A percentile compares a stretch with the other conserved stretches of the same genome.
Evolutionary conservation across 2,888 invertebrate species (phyloP).

Genomic region (Dryococelus australis): DNA sequence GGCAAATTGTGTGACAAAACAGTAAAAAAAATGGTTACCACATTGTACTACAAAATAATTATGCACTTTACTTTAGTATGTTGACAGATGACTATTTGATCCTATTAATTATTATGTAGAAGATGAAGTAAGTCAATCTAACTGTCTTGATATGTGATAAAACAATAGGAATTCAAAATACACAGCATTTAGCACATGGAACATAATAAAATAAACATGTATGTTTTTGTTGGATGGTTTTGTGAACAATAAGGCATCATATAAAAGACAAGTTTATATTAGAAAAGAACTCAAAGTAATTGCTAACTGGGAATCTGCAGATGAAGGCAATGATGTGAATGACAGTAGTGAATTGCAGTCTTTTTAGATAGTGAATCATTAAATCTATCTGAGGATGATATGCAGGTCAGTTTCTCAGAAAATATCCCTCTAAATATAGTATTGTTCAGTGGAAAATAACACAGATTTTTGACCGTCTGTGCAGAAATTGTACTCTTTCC

Average conservation of each 20-base stretch:
- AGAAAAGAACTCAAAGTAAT: neutral
- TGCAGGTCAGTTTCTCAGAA: neutral
- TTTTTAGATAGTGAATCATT: neutral
- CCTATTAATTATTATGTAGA: neutral
- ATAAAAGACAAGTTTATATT: neutral
- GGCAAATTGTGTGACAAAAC: too few relatives aligned
- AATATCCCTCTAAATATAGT: neutral
- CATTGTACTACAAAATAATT: neutral
- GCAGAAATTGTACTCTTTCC: neutral
- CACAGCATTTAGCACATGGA: too few relatives aligned
- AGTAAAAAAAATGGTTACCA: too few relatives aligned
- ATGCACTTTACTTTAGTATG: neutral
- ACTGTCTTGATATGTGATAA: neutral
- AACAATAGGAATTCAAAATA: neutral
- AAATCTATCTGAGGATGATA: neutral
- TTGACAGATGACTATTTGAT: neutral
- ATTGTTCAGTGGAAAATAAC: slow-evolving; percentile 4
- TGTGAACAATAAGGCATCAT: neutral
- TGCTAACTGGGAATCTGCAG: neutral
- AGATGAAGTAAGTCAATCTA: neutral
- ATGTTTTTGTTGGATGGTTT: neutral
- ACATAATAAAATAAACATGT: neutral
- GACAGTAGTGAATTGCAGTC: neutral
- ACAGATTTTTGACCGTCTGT: neutral
- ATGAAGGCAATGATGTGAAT: neutral